Conservation (phyloP, 64 coral and sea anemone species). For the Exaiptasia diaphana region DNA sequence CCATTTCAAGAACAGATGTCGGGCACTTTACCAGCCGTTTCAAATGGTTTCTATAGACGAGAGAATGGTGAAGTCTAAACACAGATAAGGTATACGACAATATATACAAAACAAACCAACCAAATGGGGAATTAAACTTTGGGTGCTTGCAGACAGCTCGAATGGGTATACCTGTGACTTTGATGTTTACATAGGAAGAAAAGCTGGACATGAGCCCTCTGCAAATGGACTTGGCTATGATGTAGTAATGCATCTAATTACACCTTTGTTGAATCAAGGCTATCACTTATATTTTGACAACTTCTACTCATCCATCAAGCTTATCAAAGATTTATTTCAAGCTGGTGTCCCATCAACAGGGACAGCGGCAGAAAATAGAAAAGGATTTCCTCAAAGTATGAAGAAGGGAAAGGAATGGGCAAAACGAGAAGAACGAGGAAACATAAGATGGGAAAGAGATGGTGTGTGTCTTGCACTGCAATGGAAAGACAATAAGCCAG, state of each 20-base stretch:
- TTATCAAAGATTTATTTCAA: conserved; percentile 29
- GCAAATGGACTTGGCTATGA: conserved; percentile 32
- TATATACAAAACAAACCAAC: conserved; percentile 61
- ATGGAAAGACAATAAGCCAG: conserved; percentile 12
- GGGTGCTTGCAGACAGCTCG: conserved; percentile 40
- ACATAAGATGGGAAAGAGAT: conserved; percentile 45
- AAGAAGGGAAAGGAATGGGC: conserved; percentile 38
- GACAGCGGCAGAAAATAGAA: background rate
- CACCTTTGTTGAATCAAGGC: background rate
- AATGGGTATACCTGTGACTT: conserved; percentile 44
- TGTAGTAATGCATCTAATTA: conserved; percentile 18
- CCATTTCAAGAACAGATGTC: conserved; percentile 26
- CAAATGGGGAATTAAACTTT: conserved; percentile 58
- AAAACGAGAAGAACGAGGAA: background rate
- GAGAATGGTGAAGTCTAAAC: conserved; percentile 27
- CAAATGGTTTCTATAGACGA: conserved; percentile 44
- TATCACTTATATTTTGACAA: conserved; percentile 42
- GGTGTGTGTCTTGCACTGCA: conserved; percentile 10
- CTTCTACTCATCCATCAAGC: conserved; percentile 11
- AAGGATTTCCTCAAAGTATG: background rate
- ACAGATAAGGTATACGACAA: conserved; percentile 30
- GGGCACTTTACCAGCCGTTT: conserved; percentile 26
- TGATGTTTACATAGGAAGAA: conserved; percentile 12
- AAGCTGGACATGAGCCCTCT: background rate
- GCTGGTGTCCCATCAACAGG: conserved; percentile 5